A percentile compares a stretch with the other conserved stretches of the same genome.
Evolutionary conservation across 2,797 vertebrate species (phyloP).

Genomic region (Fistularia commersonii): DNA sequence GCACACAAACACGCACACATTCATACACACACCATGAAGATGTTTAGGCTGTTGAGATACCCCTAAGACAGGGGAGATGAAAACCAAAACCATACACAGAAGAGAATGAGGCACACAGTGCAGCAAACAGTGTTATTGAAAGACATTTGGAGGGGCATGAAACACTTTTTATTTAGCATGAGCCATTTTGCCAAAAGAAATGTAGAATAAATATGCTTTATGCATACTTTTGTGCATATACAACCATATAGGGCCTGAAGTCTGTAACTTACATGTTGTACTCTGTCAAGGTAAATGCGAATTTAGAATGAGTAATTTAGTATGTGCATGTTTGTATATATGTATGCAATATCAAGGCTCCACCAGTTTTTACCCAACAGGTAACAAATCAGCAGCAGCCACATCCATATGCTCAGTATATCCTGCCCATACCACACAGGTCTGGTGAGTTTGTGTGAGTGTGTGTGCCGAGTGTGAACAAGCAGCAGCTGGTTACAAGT

Average conservation of each 20-base stretch:
- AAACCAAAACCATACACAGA: slow-evolving; percentile 62
- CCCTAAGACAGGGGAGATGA: slow-evolving; percentile 53
- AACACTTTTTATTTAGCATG: slow-evolving; percentile 34
- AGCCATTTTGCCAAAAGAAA: slow-evolving; percentile 46
- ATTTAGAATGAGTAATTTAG: neutral
- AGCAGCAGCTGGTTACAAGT: slow-evolving; percentile 65
- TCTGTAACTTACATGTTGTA: neutral
- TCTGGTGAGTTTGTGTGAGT: slow-evolving; percentile 1
- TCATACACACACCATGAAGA: slow-evolving; percentile 46
- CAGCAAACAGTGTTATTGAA: slow-evolving; percentile 29
- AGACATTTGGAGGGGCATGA: slow-evolving; percentile 42
- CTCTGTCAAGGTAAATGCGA: slow-evolving; percentile 2
- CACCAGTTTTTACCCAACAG: slow-evolving; percentile 50
- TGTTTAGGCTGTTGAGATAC: slow-evolving; percentile 35
- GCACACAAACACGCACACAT: slow-evolving; percentile 34
- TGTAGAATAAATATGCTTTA: slow-evolving; percentile 36
- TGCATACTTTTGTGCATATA: slow-evolving; percentile 6
- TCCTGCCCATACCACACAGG: slow-evolving; percentile 13
- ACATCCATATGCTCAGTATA: slow-evolving; percentile 37
- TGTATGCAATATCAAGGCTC: slow-evolving; percentile 11
- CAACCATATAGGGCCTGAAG: no score
- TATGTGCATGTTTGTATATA: slow-evolving; percentile 13
- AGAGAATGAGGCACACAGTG: neutral
- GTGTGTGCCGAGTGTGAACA: slow-evolving; percentile 49
- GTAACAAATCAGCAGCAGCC: slow-evolving; percentile 67